These are phyloP conservation scores for Aphelenchoides avenae DNA, from an alignment of 1,140 invertebrate species.

Conservation along the genomic window DNA sequence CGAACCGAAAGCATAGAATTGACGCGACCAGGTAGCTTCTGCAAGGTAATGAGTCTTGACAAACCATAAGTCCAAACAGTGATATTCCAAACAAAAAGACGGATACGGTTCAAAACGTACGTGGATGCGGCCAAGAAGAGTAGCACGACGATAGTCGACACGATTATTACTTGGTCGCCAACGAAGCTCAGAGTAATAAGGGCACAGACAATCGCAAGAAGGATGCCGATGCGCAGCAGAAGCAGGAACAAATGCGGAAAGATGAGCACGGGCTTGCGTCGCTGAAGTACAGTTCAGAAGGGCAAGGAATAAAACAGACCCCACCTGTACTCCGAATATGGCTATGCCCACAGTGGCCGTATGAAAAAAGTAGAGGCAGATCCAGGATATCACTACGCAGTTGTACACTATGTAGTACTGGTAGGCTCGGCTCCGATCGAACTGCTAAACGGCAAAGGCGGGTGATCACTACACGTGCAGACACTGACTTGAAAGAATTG, in stretches of 20 bases:
- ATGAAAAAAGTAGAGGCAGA: constrained; percentile 16
- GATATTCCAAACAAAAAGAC: neutral
- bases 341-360: constrained; percentile 16
- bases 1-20: constrained; percentile 17
- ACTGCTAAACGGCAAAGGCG: constrained; percentile 12
- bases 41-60: neutral
- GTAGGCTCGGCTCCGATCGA: constrained; percentile 7
- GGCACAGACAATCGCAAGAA: constrained; percentile 10
- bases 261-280: constrained; percentile 7
- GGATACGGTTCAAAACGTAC: no score
- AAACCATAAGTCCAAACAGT: neutral
- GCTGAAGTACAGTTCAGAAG: neutral
- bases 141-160: constrained; percentile 7
- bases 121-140: constrained; percentile 3
- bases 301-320: neutral
- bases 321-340: constrained; percentile 13
- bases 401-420: constrained; percentile 22
- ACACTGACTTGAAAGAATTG: constrained; percentile 20
- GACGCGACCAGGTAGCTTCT: constrained; percentile 5
- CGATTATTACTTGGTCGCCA: neutral
- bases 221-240: constrained; percentile 9
- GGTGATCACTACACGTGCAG: neutral
- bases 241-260: constrained; percentile 12
- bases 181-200: constrained; percentile 10
- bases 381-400: constrained; percentile 11